These are phyloP conservation scores for Heterodera schachtii DNA, from an alignment of 1,140 invertebrate genomes.

Conservation along the genomic window DNA sequence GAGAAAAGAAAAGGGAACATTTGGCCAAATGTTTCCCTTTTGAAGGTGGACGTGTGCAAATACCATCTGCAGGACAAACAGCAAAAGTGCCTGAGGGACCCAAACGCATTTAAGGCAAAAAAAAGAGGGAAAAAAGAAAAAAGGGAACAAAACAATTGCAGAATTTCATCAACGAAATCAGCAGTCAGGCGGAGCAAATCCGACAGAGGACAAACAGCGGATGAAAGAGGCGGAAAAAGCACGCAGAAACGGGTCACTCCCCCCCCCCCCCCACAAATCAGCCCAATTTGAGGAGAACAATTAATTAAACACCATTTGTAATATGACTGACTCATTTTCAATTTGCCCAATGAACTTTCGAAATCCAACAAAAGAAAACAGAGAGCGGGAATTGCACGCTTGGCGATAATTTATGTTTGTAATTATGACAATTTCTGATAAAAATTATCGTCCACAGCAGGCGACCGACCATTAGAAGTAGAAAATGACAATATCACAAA, in stretches of 20 bases:
- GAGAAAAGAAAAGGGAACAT: conserved; percentile 44
- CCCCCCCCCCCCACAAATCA: not conserved
- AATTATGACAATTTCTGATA: too few species aligned
- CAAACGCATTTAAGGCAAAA: conserved; percentile 60
- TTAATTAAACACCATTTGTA: too few species aligned
- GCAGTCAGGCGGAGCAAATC: conserved; percentile 62
- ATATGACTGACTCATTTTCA: too few species aligned
- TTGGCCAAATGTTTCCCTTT: not conserved
- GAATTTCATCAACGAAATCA: conserved; percentile 64
- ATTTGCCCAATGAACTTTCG: too few species aligned
- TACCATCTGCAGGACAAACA: conserved; percentile 65
- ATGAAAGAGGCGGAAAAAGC: not conserved
- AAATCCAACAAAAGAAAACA: too few species aligned
- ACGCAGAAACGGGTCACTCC: conserved; percentile 1
- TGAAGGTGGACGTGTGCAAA: conserved; percentile 37
- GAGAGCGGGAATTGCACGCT: too few species aligned
- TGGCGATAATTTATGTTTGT: too few species aligned
- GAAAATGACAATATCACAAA: too few species aligned
- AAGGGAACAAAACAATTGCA: not conserved
- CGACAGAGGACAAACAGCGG: conserved; percentile 40
- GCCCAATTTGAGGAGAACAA: too few species aligned
- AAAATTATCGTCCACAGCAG: too few species aligned
- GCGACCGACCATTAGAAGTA: too few species aligned
- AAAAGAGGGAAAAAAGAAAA: not conserved
- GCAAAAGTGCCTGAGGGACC: conserved; percentile 62